A percentile compares a stretch with the other conserved stretches of the same genome.
phyloP scores from a whole-genome alignment of 2,113 vertebrate genomes.

The Catharus bicknelli region DNA sequence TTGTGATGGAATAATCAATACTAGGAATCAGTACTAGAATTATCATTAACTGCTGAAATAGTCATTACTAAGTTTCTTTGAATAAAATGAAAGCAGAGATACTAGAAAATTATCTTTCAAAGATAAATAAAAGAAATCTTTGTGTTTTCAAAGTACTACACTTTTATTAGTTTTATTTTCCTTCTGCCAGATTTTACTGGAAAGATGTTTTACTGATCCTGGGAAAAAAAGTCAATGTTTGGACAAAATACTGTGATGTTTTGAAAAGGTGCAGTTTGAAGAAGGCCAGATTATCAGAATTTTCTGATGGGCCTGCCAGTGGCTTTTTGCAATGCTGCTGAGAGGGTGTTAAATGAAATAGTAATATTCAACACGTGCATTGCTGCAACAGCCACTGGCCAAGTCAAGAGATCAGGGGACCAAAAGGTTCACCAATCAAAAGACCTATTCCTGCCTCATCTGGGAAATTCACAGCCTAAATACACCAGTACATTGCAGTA shows the following conservation, averaged over 20 bases:
- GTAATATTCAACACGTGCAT: not conserved
- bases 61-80: not conserved
- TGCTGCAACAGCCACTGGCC: not conserved
- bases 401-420: not conserved
- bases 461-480: not conserved
- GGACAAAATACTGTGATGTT: not conserved
- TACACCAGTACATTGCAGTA: not conserved
- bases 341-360: not conserved
- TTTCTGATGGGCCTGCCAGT: constrained; percentile 43
- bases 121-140: constrained; percentile 11
- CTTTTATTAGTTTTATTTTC: constrained; percentile 42
- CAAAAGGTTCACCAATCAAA: not conserved
- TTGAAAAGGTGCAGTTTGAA: constrained; percentile 24
- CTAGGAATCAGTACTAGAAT: not conserved
- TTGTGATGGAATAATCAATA: not conserved
- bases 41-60: not conserved
- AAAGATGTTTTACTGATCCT: constrained; percentile 60
- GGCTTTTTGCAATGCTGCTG: not conserved
- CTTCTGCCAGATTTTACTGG: constrained; percentile 50
- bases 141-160: constrained; percentile 41
- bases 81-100: constrained; percentile 11
- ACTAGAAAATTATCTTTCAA: not conserved
- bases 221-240: constrained; percentile 57
- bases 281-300: constrained; percentile 45
- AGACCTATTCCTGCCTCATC: not conserved